Base-by-base conservation (phyloP, 2,888 invertebrate species). In the Dione juno region DNA sequence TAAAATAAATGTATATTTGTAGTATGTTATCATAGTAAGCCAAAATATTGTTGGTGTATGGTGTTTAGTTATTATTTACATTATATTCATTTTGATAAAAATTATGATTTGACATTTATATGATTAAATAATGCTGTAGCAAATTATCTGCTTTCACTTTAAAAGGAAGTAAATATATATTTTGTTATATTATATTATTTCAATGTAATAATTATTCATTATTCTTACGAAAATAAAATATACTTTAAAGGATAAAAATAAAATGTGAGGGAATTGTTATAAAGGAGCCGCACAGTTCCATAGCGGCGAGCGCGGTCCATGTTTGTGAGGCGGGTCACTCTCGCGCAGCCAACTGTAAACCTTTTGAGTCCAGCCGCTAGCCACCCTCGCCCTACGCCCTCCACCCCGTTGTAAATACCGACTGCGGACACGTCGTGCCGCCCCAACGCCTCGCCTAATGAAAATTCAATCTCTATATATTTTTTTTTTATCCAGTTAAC, bases 291-390 rank as follows among this genome's bases (percentile, higher is more conserved):
- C 81, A 80, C 82, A 85, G 82, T 83, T 88, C 88, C 88, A 89
- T 88, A 89, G 81, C 87, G 81, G 78, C 76, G 81, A 79, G 78
- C 84, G 76, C 84, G 84, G 83, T 77, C 83, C 82, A 82, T 89
- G 92, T 92, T 92, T 92, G 91, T 88, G 87, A 89, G 91, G 92
- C 87, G 90, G 92, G 92, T 89, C 90, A 92, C 92, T 93, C 92
- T 86, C 84, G 92, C 92, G 92, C 92, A 92, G 80, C 90, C 82
- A 88, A 90, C 92, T 92, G 92, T 90, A 88, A 93, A 93, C 87
- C 90, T 92, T 92, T 93, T 88, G 91, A 91, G 89, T 84, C 86
- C 90, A 87, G 82, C 86, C 87, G 87, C 84, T 86, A 88, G 87
- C 69, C 79, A 73, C 80, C 78, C 78, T 69, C 21, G 71, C 64